Conservation (phyloP, 2,888 invertebrate species). For the Ophioninae sp. region DNA sequence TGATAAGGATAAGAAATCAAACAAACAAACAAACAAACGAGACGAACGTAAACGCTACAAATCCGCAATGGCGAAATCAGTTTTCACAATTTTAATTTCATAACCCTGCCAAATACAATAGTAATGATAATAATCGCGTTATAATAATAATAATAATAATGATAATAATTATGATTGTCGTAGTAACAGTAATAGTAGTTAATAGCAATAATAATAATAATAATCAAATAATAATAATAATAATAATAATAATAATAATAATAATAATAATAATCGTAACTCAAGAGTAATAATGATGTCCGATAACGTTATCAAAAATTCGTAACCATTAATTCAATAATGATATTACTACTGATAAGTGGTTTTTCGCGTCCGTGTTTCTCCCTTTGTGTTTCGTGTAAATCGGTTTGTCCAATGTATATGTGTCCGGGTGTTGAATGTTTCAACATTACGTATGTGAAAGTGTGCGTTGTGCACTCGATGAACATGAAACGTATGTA, state of each 20-base stretch:
- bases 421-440: background rate
- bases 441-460: background rate
- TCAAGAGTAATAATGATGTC: constrained; percentile 58
- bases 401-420: background rate
- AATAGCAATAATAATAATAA: constrained; percentile 70
- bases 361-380: constrained; percentile 56
- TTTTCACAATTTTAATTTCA: constrained; percentile 78
- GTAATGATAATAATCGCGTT: constrained; percentile 72
- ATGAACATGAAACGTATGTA: constrained; percentile 56
- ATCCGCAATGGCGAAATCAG: constrained; percentile 37
- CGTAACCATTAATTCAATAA: constrained; percentile 77
- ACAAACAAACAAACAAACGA: background rate
- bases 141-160: constrained; percentile 73
- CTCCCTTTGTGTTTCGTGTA: constrained; percentile 15
- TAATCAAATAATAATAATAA: constrained; percentile 51
- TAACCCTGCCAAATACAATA: constrained; percentile 81
- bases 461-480: constrained; percentile 28
- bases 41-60: background rate
- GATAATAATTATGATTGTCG: constrained; percentile 72
- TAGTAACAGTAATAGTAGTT: constrained; percentile 64
- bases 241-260: constrained; percentile 49
- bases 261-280: constrained; percentile 52
- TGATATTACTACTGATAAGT: constrained; percentile 74
- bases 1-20: constrained; percentile 9
- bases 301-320: constrained; percentile 77